phyloP scores from a whole-genome alignment of 2,797 vertebrate species.

The Benthosema pterotum region DNA sequence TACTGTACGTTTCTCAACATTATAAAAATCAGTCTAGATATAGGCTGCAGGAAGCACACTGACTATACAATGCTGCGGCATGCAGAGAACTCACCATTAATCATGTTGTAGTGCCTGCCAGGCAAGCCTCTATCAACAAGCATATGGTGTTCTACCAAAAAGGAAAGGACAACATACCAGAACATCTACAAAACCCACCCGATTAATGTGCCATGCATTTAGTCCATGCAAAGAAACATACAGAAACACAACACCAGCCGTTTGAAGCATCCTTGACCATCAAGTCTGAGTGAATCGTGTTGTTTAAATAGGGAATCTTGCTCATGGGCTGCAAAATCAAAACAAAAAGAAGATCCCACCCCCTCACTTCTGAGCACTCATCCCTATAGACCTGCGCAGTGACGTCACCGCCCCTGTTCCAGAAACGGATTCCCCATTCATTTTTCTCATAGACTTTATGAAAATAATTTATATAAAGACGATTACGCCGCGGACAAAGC shows the following conservation, averaged over 20 bases:
- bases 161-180: slow-evolving; percentile 32
- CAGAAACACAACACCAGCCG: slow-evolving; percentile 55
- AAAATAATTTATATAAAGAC: too few relatives aligned
- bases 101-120: slow-evolving; percentile 1
- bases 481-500: too few relatives aligned
- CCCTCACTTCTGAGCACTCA: not conserved
- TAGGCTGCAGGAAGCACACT: slow-evolving; percentile 62
- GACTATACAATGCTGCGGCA: slow-evolving; percentile 67
- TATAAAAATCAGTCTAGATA: slow-evolving; percentile 28
- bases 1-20: slow-evolving; percentile 36
- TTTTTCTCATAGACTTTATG: too few relatives aligned
- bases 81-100: slow-evolving; percentile 62
- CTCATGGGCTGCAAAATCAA: slow-evolving; percentile 14
- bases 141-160: slow-evolving; percentile 17
- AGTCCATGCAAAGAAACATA: slow-evolving; percentile 64
- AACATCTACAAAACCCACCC: slow-evolving; percentile 54
- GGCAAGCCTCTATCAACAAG: not conserved
- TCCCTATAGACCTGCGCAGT: too few relatives aligned
- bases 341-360: not conserved
- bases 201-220: slow-evolving; percentile 64
- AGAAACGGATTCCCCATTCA: too few relatives aligned
- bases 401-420: too few relatives aligned
- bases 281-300: slow-evolving; percentile 36
- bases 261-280: not conserved
- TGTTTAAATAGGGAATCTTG: slow-evolving; percentile 30